Evolutionary conservation across 1,140 invertebrate genomes (phyloP), one percentile per base, ranked within the genome.

Genomic region (Pogonomyrmex californicus): DNA sequence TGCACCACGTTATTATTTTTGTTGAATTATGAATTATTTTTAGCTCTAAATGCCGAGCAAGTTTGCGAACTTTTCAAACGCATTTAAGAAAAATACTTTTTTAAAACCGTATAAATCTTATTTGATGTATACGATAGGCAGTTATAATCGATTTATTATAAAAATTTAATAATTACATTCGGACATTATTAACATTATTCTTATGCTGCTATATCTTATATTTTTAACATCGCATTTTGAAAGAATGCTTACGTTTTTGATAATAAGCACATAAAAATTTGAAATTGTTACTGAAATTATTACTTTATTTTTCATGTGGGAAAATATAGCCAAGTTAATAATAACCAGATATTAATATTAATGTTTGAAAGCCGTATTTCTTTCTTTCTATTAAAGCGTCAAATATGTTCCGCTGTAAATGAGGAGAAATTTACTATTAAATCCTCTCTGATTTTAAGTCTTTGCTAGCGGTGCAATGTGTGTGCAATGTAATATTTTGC

Each of bases 1-100:
- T 49, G 68, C 56, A 17, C 33, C 60, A 83, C 6, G 4, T 23
- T 75, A 75, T 75, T 82, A 83, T 62, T 83, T 75, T 82, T 38
- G 12, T 14, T n/a, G 1, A 6, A 41, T 17, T 12, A 14, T 38
- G 14, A 44, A 38, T 9, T 44, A 44, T 70, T 58, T 65, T 56
- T 44, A 49, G 14, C 49, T 36, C n/a, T 9, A 41, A 54, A 51
- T 38, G n/a, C 6, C 36, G 41, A 56, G 38, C 14, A 2, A 58
- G 6, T 82, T 58, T 47, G 6, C 36, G 70, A 38, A 33, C 6
- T 38, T 73, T 1, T 71, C 49, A 71, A 73, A 2, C n/a, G 54
- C 3, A 23, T 49, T 66, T 68, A 54, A 41, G 7, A n/a, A 68
- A 41, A 68, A 68, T 1, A 10, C 9, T 79, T 79, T 10, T 44